Conservation (phyloP, 2,113 vertebrate species). For the Tenrec ecaudatus region DNA sequence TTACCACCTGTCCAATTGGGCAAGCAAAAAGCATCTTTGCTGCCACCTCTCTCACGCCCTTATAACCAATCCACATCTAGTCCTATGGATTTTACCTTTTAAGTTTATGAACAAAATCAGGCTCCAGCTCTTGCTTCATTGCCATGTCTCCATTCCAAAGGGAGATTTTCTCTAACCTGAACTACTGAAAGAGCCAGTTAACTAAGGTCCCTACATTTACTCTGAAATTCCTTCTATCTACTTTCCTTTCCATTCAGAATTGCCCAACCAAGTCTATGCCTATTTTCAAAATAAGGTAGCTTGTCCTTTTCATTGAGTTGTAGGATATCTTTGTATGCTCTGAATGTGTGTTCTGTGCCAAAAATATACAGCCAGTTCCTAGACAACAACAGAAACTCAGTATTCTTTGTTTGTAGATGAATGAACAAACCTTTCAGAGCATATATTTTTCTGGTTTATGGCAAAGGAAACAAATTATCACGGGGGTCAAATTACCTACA, state of each 20-base stretch:
- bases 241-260: neutral
- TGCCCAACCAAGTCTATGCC: constrained; percentile 1
- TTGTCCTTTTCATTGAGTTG: constrained; percentile 28
- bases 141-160: neutral
- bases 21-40: neutral
- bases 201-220: neutral
- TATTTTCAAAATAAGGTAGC: neutral
- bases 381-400: constrained; percentile 17
- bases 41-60: neutral
- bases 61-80: neutral
- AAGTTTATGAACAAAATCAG: neutral
- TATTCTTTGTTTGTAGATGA: neutral
- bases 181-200: neutral
- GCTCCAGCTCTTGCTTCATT: constrained; percentile 3
- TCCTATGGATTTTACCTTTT: neutral
- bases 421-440: neutral
- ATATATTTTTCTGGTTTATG: neutral
- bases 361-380: constrained; percentile 17
- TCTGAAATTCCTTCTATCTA: neutral
- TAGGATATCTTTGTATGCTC: neutral
- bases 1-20: neutral
- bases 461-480: neutral
- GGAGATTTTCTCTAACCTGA: neutral
- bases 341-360: neutral
- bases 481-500: neutral